Evolutionary conservation across 2,888 invertebrate genomes (phyloP), one percentile per base, ranked within the genome.

Genomic region (Eurois occulta): DNA sequence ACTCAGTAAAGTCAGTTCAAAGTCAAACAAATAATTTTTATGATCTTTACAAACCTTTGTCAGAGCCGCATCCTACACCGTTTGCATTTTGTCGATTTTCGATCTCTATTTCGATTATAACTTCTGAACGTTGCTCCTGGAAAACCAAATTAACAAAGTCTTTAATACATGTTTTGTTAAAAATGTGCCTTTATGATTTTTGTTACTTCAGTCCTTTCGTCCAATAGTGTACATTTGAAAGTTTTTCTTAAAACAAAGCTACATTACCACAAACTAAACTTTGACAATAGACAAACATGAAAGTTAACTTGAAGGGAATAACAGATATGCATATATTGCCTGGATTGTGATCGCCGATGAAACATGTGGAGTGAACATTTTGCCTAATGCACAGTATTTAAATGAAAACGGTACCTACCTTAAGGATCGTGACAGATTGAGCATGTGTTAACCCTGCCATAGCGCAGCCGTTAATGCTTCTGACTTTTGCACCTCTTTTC

Each of bases 391-490:
- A 70, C 24, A 68, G 43, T 76, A 28, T 81, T 43, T 38, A 24
- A 24, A 48, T 28, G 43, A 74, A 46, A 46, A 46, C 18, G 7
- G 2, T 70, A 79, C 79, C 88, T 95, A 98, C 98, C 97, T 99
- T 99, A 68, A 99, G 97, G 89, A 99, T 98, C 88, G 98, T 97
- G 88, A 99, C 97, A 87, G 99, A 99, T 94, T 99, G 98, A 62
- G 98, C 97, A 93, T 99, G 99, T 58, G 98, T 98, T 79, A 99
- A 96, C 70, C 98, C 98, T 86, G 98, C 97, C 97, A 99, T 98
- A 90, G 97, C 97, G 92, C 97, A 97, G 65, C 99, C 99, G 93
- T 99, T 99, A 87, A 99, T 99, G 88, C 98, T 98, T 88, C 98
- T 96, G 84, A 99, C 98, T 93, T 98, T 98, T 92, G 99, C 99